These are phyloP conservation scores for Cataglyphis rosenhaueri DNA, from an alignment of 2,888 invertebrate species.

Conservation along the genomic window DNA sequence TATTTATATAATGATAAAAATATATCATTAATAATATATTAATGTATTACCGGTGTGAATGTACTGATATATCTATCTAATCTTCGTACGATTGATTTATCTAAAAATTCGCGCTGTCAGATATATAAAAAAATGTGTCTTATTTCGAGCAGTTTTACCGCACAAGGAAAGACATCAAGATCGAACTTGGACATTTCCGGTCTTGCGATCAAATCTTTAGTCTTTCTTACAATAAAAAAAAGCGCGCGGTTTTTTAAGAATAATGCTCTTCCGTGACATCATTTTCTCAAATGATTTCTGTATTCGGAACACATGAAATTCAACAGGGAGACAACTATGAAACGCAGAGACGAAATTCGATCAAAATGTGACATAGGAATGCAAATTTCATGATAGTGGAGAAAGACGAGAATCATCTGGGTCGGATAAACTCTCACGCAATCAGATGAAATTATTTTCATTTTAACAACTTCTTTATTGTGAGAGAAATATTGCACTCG, in stretches of 20 bases:
- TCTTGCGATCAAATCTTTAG: neutral
- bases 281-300: neutral
- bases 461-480: conserved; percentile 21
- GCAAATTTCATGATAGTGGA: conserved; percentile 38
- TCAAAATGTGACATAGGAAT: conserved; percentile 37
- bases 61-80: conserved; percentile 46
- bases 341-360: conserved; percentile 46
- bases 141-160: conserved; percentile 3
- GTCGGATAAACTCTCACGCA: neutral
- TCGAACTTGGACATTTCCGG: neutral
- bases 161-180: neutral
- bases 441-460: conserved; percentile 1
- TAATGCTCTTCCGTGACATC: conserved; percentile 43
- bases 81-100: conserved; percentile 12
- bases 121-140: neutral
- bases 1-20: neutral
- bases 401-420: neutral
- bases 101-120: neutral
- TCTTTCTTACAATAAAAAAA: neutral
- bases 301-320: conserved; percentile 48
- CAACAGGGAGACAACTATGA: conserved; percentile 41
- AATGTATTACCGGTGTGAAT: neutral
- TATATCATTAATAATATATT: neutral
- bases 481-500: conserved; percentile 11
- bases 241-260: conserved; percentile 53